Evolutionary conservation across 2,797 vertebrate genomes (phyloP).

Genomic region (Pagetopsis macropterus): DNA sequence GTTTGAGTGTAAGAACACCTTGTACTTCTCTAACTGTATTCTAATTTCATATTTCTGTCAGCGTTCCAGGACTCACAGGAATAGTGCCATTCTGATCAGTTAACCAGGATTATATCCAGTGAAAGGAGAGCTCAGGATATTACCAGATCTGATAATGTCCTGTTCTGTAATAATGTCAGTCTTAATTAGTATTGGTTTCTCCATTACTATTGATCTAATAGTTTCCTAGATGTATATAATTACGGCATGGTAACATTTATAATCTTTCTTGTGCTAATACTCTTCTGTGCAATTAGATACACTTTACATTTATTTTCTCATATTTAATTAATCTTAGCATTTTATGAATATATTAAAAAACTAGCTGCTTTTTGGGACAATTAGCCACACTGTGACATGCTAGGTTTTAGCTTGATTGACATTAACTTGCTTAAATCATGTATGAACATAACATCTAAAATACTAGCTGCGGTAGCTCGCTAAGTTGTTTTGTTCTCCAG

Average conservation of each 20-base stretch:
- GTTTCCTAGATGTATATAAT: conserved; percentile 28
- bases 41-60: conserved; percentile 20
- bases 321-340: conserved; percentile 17
- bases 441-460: conserved; percentile 3
- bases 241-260: conserved; percentile 20
- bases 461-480: conserved; percentile 6
- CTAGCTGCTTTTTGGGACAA: conserved; percentile 5
- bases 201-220: conserved; percentile 18
- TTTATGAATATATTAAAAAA: conserved; percentile 24
- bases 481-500: background rate
- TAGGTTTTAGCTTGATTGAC: conserved; percentile 3
- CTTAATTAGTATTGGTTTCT: conserved; percentile 38
- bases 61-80: background rate
- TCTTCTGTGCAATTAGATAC: conserved; percentile 19
- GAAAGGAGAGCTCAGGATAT: conserved; percentile 60
- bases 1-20: conserved; percentile 14
- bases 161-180: conserved; percentile 27
- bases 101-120: conserved; percentile 47
- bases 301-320: conserved; percentile 23
- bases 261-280: conserved; percentile 1
- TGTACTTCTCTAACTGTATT: conserved; percentile 15
- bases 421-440: conserved; percentile 11
- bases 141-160: conserved; percentile 45
- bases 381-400: background rate
- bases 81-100: conserved; percentile 42